phyloP scores from a whole-genome alignment of 2,797 vertebrate genomes.

The Rhadinocentrus ornatus region DNA sequence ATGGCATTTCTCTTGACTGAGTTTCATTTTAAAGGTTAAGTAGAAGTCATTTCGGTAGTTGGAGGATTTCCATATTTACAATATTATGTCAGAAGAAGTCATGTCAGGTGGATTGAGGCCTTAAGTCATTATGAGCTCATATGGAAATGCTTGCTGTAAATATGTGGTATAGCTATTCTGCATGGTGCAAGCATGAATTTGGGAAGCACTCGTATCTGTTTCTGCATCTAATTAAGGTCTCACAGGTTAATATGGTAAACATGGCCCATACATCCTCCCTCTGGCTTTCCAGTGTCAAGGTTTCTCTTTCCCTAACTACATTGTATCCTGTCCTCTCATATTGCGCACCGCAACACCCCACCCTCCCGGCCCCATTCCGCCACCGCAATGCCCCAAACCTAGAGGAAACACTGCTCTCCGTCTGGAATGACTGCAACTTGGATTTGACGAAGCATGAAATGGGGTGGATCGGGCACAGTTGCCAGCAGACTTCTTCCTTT shows the following conservation, averaged over 20 bases:
- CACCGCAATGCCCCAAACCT: too few species aligned
- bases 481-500: conserved; percentile 57
- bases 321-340: too few species aligned
- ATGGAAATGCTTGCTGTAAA: conserved; percentile 25
- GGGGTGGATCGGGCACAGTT: conserved; percentile 42
- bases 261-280: conserved; percentile 38
- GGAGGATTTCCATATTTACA: conserved; percentile 58
- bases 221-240: conserved; percentile 67
- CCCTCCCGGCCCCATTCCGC: too few species aligned
- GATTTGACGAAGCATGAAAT: conserved; percentile 81
- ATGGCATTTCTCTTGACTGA: not conserved
- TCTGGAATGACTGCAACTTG: conserved; percentile 73
- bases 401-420: conserved; percentile 6
- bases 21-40: conserved; percentile 27
- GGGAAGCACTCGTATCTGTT: conserved; percentile 14
- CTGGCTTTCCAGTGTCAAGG: conserved; percentile 50
- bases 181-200: conserved; percentile 7
- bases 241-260: conserved; percentile 62
- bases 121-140: conserved; percentile 21
- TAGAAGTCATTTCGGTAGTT: conserved; percentile 35
- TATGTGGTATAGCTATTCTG: conserved; percentile 3
- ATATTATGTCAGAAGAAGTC: conserved; percentile 35
- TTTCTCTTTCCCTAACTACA: conserved; percentile 25
- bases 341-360: too few species aligned
- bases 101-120: conserved; percentile 32